Evolutionary conservation across 2,888 invertebrate species (phyloP), one percentile per base, ranked within the genome.

Genomic region (Orthonevra nobilis): DNA sequence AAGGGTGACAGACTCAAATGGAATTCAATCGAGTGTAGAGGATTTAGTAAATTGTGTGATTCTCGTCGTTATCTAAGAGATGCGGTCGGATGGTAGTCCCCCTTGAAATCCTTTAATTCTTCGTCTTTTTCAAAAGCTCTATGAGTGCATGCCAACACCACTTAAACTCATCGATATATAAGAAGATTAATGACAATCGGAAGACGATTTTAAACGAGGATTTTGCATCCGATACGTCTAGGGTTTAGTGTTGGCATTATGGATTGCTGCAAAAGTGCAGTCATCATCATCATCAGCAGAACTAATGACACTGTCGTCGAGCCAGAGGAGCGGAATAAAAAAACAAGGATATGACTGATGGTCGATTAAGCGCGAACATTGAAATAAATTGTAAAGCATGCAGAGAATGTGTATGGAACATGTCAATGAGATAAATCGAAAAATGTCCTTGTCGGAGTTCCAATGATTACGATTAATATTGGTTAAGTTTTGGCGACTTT

Each of bases 131-230:
- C 26, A 19, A 32, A 17, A n/a, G 19, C 6, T 17, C 26, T 54
- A 44, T 66, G 50, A 73, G 42, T 58, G 56, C 56, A 64, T 48
- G 72, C 48, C 72, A 64, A 66, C 66, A 70, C 63, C 58, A 52
- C 50, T 58, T 58, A 38, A 58, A 58, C 50, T 64, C 58, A 50
- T 70, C 70, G 63, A 70, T 70, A 75, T n/a, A n/a, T 70, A 77
- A 77, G 58, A 70, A 77, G 75, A 77, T 77, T 70, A 70, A 77
- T 70, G 75, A 46, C 52, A 64, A 70, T 32, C 61, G 75, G 63
- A 63, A 64, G 63, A 70, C 30, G 56, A 48, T 50, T 64, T 77
- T 69, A 64, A 58, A 36, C 4, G 44, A 44, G 38, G 46, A 36
- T 19, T 38, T 40, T 48, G 38, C 40, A 63, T 63, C 42, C 19